Base-by-base conservation (phyloP, 2,113 vertebrate genomes). In the Tichodroma muraria region DNA sequence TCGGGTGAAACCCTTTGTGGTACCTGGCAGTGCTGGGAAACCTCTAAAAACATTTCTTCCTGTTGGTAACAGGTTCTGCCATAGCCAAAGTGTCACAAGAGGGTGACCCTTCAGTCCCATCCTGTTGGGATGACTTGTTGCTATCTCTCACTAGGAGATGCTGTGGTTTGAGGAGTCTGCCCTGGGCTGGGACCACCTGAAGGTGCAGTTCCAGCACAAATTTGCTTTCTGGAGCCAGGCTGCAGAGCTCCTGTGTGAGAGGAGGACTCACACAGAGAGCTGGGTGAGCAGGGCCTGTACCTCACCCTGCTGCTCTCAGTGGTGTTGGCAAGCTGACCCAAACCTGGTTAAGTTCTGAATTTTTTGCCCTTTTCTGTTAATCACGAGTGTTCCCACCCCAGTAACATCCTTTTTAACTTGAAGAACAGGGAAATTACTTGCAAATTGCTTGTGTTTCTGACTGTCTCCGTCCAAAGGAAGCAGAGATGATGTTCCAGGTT, bases 61-160 rank as follows among this genome's bases (percentile, higher is more conserved):
- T n/a, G 8, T 57, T 57, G 47, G 21, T 27, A 11, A 15, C 21
- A 1, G 8, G 14, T 72, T 69, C 31, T 89, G 50, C 50, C 8
- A 0, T 49, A 15, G 31, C 38, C 63, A 56, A 2, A 59, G 33
- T 14, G 35, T 25, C 21, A 11, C 0, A 7, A 52, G 68, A 45
- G 42, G 37, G 35, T 33, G 52, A 83, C 6, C 40, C 25, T 63
- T 37, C 64, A 21, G 42, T 20, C 28, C 21, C 17, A 6, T 37
- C 31, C 45, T 10, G 8, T 21, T 45, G 60, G 37, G 28, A 4
- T 73, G 50, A 59, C 15, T n/a, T 53, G 31, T 11, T 42, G 1
- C 37, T 70, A 0, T 47, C 20, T 61, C 42, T 42, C 33, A 3
- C 21, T 19, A 1, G 6, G 53, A 45, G n/a, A 1, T 57, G 27